These are phyloP conservation scores for Apodemus agrarius DNA, from an alignment of 2,797 vertebrate genomes.

Conservation along the genomic window DNA sequence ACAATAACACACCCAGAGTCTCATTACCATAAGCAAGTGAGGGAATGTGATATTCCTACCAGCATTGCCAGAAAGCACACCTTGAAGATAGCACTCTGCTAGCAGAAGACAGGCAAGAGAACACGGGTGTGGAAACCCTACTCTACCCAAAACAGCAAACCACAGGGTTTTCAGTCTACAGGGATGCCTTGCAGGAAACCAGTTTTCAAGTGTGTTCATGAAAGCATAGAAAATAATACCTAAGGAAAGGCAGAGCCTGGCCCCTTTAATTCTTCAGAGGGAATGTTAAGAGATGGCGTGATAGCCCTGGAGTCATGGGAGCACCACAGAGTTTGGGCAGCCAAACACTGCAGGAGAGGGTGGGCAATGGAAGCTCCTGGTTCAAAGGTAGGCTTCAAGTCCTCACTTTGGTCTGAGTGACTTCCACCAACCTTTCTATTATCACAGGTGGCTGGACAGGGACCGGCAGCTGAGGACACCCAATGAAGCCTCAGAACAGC, in stretches of 20 bases:
- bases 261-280: neutral
- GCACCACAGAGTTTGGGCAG: neutral
- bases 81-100: neutral
- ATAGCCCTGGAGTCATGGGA: neutral
- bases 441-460: neutral
- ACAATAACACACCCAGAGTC: neutral
- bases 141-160: neutral
- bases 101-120: neutral
- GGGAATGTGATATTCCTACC: neutral
- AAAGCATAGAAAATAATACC: neutral
- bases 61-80: neutral
- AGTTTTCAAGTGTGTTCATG: neutral
- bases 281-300: neutral
- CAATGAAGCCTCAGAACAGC: neutral
- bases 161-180: neutral
- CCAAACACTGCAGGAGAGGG: neutral
- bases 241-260: no score
- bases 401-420: neutral
- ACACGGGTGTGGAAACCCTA: neutral
- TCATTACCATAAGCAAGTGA: neutral
- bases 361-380: rapidly evolving
- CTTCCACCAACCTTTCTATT: no score
- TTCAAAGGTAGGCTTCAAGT: neutral
- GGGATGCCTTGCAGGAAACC: neutral
- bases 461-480: neutral